Conservation (phyloP, 2,888 invertebrate species). For the Glaucopsyche alexis region DNA sequence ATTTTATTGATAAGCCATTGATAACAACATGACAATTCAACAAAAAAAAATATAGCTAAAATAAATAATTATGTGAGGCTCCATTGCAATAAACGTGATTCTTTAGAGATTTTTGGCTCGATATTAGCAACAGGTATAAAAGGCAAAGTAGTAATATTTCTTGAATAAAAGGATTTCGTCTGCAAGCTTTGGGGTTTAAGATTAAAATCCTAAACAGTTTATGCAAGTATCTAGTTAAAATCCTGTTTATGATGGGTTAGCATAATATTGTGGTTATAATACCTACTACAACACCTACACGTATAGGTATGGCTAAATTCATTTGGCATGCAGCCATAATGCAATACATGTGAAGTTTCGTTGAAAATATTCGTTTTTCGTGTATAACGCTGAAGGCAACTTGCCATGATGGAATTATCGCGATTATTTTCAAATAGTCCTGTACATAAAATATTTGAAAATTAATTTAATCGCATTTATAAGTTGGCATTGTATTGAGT, state of each 20-base stretch:
- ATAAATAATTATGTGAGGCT: too few species aligned
- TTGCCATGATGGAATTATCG: constrained; percentile 57
- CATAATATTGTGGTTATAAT: constrained; percentile 43
- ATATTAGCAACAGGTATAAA: too few species aligned
- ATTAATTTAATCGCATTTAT: not conserved
- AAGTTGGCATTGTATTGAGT: not conserved
- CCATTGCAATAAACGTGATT: too few species aligned
- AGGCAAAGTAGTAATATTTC: too few species aligned
- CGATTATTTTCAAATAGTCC: constrained; percentile 25
- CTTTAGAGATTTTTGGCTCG: too few species aligned
- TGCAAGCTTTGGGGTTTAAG: not conserved
- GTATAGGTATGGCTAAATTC: constrained; percentile 67
- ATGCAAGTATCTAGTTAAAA: constrained; percentile 33
- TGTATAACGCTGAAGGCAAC: constrained; percentile 48
- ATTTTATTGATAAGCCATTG: too few species aligned
- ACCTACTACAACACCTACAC: constrained; percentile 51
- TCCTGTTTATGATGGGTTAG: constrained; percentile 43
- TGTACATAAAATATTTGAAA: constrained; percentile 12
- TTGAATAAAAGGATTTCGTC: not conserved
- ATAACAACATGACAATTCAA: too few species aligned
- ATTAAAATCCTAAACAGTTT: not conserved
- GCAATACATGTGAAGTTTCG: constrained; percentile 62
- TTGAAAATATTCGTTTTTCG: constrained; percentile 68
- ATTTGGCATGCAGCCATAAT: constrained; percentile 77
- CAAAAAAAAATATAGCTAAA: too few species aligned